phyloP scores from a whole-genome alignment of 2,797 vertebrate species.

The Lepus townsendii region DNA sequence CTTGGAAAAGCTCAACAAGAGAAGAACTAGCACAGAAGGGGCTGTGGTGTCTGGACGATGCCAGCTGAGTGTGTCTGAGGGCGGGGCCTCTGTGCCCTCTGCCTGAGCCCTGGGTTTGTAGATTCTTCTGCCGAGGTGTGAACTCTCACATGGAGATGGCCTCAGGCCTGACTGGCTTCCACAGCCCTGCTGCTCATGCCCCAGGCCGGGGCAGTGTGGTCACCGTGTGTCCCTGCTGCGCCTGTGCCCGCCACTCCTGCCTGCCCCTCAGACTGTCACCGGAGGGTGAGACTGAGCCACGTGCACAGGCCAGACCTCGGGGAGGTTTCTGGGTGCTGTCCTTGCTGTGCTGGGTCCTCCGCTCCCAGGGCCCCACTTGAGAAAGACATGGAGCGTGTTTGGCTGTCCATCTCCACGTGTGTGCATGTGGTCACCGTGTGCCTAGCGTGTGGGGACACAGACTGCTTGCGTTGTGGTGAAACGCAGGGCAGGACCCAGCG shows the following conservation, averaged over 20 bases:
- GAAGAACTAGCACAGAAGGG: conserved; percentile 79
- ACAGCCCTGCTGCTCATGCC: neutral
- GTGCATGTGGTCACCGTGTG: neutral
- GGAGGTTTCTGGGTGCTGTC: conserved; percentile 7
- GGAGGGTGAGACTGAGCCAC: too few relatives aligned
- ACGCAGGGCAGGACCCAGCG: neutral
- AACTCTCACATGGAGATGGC: neutral
- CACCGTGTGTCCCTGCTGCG: neutral
- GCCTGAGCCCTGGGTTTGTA: conserved; percentile 3
- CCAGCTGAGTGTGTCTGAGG: conserved; percentile 7
- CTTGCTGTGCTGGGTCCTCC: neutral
- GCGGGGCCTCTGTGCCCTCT: neutral
- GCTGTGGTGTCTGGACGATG: conserved; percentile 54
- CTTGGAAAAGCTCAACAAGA: conserved; percentile 78
- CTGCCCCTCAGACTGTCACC: neutral
- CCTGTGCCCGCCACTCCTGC: neutral
- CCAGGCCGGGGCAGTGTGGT: neutral
- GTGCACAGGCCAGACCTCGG: neutral
- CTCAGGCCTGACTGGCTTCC: neutral
- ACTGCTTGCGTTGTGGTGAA: neutral
- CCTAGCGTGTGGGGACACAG: neutral
- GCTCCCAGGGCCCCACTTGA: conserved; percentile 6
- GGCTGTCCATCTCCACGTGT: neutral
- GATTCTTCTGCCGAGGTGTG: neutral
- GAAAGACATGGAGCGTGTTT: neutral